These are phyloP conservation scores for Scomberomorus guttatus DNA, from an alignment of 2,797 vertebrate genomes.

Conservation along the genomic window DNA sequence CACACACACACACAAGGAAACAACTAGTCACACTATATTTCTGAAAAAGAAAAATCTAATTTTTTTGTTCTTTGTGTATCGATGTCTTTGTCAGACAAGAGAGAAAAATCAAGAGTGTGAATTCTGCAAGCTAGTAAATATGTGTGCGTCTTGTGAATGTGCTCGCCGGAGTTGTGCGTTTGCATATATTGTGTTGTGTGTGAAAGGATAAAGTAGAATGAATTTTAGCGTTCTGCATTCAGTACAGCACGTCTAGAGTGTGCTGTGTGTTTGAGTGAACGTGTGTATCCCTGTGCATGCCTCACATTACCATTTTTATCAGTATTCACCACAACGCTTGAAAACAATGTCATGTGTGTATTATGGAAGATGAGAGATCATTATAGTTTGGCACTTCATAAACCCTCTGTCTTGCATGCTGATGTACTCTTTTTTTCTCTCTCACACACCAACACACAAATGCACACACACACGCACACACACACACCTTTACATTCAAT, in stretches of 20 bases:
- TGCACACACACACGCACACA: slow-evolving; percentile 10
- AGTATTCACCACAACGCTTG: slow-evolving; percentile 21
- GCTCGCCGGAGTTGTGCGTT: neutral
- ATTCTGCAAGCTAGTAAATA: slow-evolving; percentile 5
- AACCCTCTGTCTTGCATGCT: slow-evolving; percentile 29
- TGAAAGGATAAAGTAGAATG: neutral
- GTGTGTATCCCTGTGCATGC: neutral
- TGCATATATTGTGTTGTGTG: neutral
- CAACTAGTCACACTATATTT: slow-evolving; percentile 14
- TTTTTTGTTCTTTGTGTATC: neutral
- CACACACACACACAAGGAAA: neutral
- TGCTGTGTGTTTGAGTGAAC: neutral
- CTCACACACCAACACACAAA: neutral
- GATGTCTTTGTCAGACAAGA: slow-evolving; percentile 7
- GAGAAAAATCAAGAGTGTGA: slow-evolving; percentile 2
- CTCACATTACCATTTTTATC: slow-evolving; percentile 26
- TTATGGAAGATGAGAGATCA: slow-evolving; percentile 37
- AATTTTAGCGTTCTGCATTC: neutral
- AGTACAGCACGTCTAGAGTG: neutral
- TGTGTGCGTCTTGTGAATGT: neutral
- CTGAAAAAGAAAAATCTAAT: neutral
- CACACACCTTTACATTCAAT: neutral
- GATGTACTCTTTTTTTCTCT: neutral
- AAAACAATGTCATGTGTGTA: slow-evolving; percentile 28
- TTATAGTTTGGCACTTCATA: slow-evolving; percentile 35